Base-by-base conservation (phyloP, 1,140 invertebrate species). In the Rhagoletis pomonella region DNA sequence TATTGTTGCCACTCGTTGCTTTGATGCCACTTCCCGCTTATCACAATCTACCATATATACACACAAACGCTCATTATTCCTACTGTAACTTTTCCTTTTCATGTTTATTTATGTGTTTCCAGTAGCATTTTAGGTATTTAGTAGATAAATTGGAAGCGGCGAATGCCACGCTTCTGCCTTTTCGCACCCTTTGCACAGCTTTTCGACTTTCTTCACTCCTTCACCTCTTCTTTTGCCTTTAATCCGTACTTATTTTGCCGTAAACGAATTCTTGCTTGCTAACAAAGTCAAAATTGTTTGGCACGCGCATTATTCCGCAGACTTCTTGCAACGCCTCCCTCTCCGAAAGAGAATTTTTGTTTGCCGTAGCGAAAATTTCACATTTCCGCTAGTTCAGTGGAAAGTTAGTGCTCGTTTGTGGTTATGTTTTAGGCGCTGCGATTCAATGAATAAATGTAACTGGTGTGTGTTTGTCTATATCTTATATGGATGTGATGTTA, bases 281-380 rank as follows among this genome's bases (percentile, higher is more conserved):
- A 50, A 81, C 73, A 81, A 81, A 81, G 73, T 81, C 73, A 81
- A 58, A 81, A 81, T 58, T 81, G 47, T 55, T 55, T 81, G 73
- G 73, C 73, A 81, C 73, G 73, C 73, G 44, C 73, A 81, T 55
- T 81, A 81, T 81, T n/a, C 73, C 47, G 73, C n/a, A 19, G 4
- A 55, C 47, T 55, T 55, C 73, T 17, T 19, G 17, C 44, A 44
- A 50, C 73, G 47, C n/a, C 39, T 5, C 19, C 29, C 42, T 2
- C 67, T 4, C 64, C n/a, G 5, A 67, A 67, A 19, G 5, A 67
- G n/a, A 19, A 67, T 7, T 81, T 58, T 58, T 81, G 47, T 81
- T 81, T 81, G n/a, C 10, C 9, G 47, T 58, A 55, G 73, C 29
- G 73, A 29, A 55, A 58, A 55, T 55, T 29, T 81, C 44, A 50